Evolutionary conservation across 2,888 invertebrate genomes (phyloP).

Genomic region (Acleris sparsana): DNA sequence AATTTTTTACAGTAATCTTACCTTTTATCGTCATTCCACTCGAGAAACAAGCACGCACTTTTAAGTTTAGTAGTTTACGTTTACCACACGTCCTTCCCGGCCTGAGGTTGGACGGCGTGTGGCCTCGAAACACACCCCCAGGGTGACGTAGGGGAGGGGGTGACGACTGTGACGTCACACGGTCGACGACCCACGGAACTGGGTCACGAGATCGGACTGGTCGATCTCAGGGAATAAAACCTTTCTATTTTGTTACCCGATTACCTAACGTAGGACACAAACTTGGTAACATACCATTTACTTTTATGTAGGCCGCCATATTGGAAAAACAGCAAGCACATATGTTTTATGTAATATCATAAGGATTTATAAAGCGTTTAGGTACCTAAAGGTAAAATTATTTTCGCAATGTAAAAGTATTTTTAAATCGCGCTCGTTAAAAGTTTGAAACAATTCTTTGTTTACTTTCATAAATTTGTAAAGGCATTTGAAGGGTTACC

Average conservation of each 20-base stretch:
- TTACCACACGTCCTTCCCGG: conserved; percentile 58
- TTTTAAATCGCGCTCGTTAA: not conserved
- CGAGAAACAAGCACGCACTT: conserved; percentile 45
- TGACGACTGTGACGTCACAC: conserved; percentile 73
- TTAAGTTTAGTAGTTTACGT: conserved; percentile 44
- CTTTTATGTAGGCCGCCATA: conserved; percentile 35
- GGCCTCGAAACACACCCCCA: conserved; percentile 78
- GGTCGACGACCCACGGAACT: conserved; percentile 75
- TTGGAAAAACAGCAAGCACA: conserved; percentile 30
- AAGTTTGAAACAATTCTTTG: conserved; percentile 9
- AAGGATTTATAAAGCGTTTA: conserved; percentile 13
- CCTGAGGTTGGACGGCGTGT: conserved; percentile 63
- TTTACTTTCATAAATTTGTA: conserved; percentile 2
- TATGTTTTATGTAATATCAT: conserved; percentile 11
- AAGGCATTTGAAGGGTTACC: conserved; percentile 5
- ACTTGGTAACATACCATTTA: conserved; percentile 31
- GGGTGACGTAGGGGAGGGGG: conserved; percentile 56
- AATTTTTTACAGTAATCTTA: conserved; percentile 41
- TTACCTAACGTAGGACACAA: conserved; percentile 35
- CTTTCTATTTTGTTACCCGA: conserved; percentile 50
- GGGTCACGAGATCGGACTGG: conserved; percentile 72
- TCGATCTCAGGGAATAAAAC: conserved; percentile 61
- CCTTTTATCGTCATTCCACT: conserved; percentile 70
- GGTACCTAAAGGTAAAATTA: not conserved
- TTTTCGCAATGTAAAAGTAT: no score